Conservation (phyloP, 1,140 invertebrate genomes). For the Pseudoatta argentina region DNA sequence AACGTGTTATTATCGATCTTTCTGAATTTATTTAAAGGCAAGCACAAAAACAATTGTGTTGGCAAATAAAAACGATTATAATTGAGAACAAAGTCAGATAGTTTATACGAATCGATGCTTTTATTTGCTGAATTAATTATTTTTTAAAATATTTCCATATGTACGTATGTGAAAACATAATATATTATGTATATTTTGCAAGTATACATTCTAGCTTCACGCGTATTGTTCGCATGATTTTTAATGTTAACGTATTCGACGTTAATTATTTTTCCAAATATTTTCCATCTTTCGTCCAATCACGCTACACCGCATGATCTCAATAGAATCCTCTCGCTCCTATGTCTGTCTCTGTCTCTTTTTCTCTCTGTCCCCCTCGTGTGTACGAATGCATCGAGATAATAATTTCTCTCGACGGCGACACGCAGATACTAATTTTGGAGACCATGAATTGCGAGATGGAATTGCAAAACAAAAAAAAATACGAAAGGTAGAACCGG, state of each 20-base stretch:
- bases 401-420: constrained; percentile 47
- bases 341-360: not conserved
- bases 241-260: constrained; percentile 30
- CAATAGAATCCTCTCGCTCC: constrained; percentile 17
- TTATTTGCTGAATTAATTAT: not conserved
- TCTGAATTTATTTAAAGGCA: not conserved
- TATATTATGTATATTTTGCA: constrained; percentile 24
- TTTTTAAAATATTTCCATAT: not conserved
- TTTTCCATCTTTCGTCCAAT: constrained; percentile 24
- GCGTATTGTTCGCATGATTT: not conserved
- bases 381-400: constrained; percentile 33
- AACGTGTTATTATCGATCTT: not conserved
- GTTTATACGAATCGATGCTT: not conserved
- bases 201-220: constrained; percentile 8
- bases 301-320: constrained; percentile 36
- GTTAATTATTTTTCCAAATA: not conserved
- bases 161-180: not conserved
- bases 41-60: not conserved
- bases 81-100: not conserved
- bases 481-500: not conserved
- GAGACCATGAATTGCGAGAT: constrained; percentile 44
- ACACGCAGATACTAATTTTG: constrained; percentile 48
- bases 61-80: not conserved
- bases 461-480: constrained; percentile 20
- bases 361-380: not conserved